Evolutionary conservation across 2,888 invertebrate species (phyloP).

Genomic region (Invenusta paracnida): DNA sequence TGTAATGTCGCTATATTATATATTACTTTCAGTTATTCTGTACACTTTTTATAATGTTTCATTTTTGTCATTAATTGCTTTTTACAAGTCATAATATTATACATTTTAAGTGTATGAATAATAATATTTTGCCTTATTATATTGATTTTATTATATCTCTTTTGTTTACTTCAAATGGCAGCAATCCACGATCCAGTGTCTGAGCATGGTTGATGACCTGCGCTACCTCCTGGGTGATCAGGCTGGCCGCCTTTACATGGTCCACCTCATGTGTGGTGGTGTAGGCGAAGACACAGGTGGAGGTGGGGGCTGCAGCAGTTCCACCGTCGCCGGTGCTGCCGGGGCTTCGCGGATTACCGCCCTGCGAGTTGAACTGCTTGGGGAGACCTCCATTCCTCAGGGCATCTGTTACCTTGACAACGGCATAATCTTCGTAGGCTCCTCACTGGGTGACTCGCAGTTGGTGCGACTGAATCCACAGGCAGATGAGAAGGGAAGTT

Average conservation of each 20-base stretch:
- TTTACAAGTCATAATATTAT: too few species aligned
- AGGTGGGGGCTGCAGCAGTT: not conserved
- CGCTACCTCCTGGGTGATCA: constrained; percentile 84
- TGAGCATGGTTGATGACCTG: constrained; percentile 82
- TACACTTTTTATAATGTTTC: too few species aligned
- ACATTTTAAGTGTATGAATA: too few species aligned
- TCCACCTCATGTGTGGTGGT: constrained; percentile 67
- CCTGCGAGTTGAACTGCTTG: constrained; percentile 62
- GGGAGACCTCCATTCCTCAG: constrained; percentile 76
- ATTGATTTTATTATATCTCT: too few species aligned
- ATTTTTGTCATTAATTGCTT: too few species aligned
- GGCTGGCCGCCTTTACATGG: constrained; percentile 88
- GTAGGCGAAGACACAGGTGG: not conserved
- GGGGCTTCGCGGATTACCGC: constrained; percentile 60
- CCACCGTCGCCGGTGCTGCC: not conserved
- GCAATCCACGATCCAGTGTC: constrained; percentile 88
- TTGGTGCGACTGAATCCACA: constrained; percentile 64
- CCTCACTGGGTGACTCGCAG: constrained; percentile 91
- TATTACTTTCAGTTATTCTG: too few species aligned
- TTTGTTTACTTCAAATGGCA: too few species aligned
- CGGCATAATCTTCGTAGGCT: constrained; percentile 88
- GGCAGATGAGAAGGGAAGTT: constrained; percentile 61
- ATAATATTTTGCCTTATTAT: too few species aligned
- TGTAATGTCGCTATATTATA: too few species aligned
- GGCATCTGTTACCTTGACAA: constrained; percentile 96